A percentile compares a stretch with the other conserved stretches of the same genome.
Evolutionary conservation across 2,113 vertebrate genomes (phyloP).

Genomic region (Dendrocopos noguchii): DNA sequence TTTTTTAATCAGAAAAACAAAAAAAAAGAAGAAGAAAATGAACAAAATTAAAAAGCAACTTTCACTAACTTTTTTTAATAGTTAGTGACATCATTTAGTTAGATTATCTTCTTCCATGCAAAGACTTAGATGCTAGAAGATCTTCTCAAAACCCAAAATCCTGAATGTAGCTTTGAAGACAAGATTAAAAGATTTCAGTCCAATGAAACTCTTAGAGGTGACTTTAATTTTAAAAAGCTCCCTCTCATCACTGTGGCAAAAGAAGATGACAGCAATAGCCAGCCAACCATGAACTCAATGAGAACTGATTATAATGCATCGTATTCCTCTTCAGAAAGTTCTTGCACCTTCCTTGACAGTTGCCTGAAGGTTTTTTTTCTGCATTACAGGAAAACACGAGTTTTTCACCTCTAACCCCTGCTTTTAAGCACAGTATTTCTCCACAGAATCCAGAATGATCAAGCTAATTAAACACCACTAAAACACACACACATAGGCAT

Average conservation of each 20-base stretch:
- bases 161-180: background rate
- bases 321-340: background rate
- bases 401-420: background rate
- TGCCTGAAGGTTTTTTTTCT: background rate
- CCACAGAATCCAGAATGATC: background rate
- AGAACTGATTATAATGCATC: background rate
- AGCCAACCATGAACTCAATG: background rate
- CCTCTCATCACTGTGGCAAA: background rate
- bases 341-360: background rate
- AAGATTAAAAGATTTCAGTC: background rate
- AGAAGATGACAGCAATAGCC: background rate
- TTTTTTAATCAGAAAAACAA: background rate
- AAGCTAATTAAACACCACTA: constrained; percentile 3
- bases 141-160: background rate
- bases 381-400: background rate
- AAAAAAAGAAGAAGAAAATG: background rate
- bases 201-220: background rate
- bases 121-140: background rate
- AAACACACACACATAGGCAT: background rate
- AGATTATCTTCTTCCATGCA: background rate
- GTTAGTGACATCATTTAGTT: background rate
- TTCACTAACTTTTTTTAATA: background rate
- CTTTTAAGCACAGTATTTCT: background rate
- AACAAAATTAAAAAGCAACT: background rate
- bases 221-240: background rate